Conservation (phyloP, 2,113 vertebrate species). For the Riparia riparia region DNA sequence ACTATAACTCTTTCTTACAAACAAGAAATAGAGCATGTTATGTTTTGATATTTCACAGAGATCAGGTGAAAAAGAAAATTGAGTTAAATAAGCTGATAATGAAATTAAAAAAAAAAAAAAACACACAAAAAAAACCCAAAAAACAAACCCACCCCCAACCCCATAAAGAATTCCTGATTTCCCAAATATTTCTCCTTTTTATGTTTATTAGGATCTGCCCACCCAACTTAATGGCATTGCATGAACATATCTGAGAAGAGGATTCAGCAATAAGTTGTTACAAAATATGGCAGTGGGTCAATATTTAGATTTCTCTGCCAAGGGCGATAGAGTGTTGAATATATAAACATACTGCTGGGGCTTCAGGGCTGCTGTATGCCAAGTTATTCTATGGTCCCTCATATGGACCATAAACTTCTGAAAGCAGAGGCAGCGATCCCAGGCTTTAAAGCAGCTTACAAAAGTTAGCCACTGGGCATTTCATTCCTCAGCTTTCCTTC, state of each 20-base stretch:
- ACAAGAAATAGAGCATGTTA: neutral
- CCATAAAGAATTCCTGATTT: neutral
- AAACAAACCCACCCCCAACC: neutral
- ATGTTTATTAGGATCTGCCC: neutral
- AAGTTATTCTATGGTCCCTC: neutral
- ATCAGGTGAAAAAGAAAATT: neutral
- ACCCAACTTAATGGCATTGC: neutral
- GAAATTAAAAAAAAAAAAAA: neutral
- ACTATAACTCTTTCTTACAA: neutral
- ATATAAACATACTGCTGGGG: neutral
- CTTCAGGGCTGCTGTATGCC: neutral
- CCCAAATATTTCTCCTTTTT: neutral
- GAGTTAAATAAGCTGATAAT: neutral
- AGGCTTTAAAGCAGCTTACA: neutral
- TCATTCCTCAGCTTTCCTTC: neutral
- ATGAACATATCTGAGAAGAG: neutral
- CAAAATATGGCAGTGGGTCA: neutral
- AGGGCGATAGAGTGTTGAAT: neutral
- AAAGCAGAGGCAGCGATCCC: neutral
- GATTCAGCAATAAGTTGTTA: neutral
- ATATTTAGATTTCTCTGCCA: slow-evolving; percentile 21
- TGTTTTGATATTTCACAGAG: neutral
- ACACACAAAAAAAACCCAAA: neutral
- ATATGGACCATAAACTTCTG: neutral
- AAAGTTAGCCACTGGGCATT: neutral